These are phyloP conservation scores for Tragelaphus imberbis DNA, from an alignment of 2,113 vertebrate species.

Conservation along the genomic window DNA sequence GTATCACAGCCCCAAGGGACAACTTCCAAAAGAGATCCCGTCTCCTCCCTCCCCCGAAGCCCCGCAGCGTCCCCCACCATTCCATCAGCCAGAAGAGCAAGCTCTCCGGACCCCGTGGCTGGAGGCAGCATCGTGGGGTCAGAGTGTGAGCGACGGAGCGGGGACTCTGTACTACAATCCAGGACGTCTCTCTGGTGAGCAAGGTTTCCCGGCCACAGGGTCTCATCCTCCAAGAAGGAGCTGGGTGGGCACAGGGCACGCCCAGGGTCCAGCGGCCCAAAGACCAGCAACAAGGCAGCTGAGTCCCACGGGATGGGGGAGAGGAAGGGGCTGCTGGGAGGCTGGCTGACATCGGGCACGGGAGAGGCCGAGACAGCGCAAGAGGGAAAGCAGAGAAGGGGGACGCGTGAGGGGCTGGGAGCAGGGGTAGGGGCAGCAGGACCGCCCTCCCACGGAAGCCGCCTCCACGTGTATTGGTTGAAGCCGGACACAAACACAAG, in stretches of 20 bases:
- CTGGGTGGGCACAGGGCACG: rapidly evolving
- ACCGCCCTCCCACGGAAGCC: rapidly evolving
- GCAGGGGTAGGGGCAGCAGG: neutral
- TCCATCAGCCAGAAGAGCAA: neutral
- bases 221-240: neutral
- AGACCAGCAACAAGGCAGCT: rapidly evolving
- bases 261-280: neutral
- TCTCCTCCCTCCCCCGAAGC: neutral
- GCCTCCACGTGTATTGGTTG: rapidly evolving
- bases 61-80: neutral
- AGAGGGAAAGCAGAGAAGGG: rapidly evolving
- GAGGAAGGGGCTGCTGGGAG: neutral
- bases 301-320: rapidly evolving
- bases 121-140: rapidly evolving
- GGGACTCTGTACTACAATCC: rapidly evolving
- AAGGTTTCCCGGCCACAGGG: neutral
- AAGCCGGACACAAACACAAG: rapidly evolving
- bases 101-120: rapidly evolving
- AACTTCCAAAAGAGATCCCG: neutral
- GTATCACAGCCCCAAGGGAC: neutral
- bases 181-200: neutral
- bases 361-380: neutral
- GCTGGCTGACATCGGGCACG: rapidly evolving
- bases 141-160: rapidly evolving
- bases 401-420: neutral